These are phyloP conservation scores for Rugalucina vietnamica DNA, from an alignment of 2,888 invertebrate species.

Conservation along the genomic window DNA sequence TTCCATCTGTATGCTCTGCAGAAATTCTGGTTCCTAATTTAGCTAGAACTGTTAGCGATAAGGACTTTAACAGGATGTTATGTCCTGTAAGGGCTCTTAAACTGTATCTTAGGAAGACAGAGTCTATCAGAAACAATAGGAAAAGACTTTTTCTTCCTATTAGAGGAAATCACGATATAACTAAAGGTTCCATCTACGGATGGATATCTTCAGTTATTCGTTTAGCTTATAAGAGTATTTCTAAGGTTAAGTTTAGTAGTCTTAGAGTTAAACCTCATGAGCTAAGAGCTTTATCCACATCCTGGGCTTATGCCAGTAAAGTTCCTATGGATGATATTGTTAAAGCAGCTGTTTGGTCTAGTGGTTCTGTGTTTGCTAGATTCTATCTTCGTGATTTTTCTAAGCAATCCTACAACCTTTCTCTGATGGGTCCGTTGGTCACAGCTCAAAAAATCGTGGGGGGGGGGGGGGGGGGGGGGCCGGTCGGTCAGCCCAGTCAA, in stretches of 20 bases:
- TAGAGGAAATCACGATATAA: neutral
- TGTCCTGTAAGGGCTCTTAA: neutral
- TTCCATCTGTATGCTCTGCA: neutral
- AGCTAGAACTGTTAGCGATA: neutral
- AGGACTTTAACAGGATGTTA: neutral
- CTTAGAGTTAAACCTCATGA: neutral
- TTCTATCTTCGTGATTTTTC: neutral
- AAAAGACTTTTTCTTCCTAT: neutral
- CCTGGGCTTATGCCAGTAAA: neutral
- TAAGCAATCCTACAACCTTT: neutral
- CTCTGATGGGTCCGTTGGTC: neutral
- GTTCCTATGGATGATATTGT: neutral
- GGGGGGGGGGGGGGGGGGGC: too few species aligned
- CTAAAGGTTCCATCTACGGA: neutral
- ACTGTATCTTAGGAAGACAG: neutral
- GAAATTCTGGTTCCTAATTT: neutral
- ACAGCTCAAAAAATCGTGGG: neutral
- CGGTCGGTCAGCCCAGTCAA: too few species aligned
- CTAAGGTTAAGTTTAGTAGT: neutral
- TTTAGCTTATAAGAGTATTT: neutral
- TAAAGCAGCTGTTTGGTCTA: neutral
- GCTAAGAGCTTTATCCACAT: neutral
- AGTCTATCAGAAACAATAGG: neutral
- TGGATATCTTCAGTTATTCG: neutral
- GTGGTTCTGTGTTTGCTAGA: neutral